These are phyloP conservation scores for Ibycter americanus DNA, from an alignment of 2,797 vertebrate genomes.

Conservation along the genomic window DNA sequence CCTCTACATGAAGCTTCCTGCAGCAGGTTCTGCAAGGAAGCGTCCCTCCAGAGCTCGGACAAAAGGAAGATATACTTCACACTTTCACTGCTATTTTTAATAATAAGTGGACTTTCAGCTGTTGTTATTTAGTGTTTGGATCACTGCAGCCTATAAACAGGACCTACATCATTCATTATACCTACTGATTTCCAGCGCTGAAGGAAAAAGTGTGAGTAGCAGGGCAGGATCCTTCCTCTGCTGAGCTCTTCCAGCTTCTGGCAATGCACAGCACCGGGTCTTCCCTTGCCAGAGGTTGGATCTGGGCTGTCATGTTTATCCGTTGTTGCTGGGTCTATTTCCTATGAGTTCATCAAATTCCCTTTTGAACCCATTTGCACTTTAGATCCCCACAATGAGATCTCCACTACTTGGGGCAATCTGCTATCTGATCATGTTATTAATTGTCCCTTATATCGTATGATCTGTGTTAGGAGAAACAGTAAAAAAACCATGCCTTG, in stretches of 20 bases:
- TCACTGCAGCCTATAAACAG: not conserved
- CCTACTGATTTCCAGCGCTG: not conserved
- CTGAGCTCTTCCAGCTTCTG: not conserved
- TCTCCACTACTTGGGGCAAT: not conserved
- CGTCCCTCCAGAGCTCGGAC: not conserved
- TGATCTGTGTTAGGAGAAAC: not conserved
- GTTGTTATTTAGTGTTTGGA: not conserved
- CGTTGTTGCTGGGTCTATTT: not conserved
- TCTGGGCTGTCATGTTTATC: not conserved
- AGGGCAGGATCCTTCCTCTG: not conserved
- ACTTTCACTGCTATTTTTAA: not conserved
- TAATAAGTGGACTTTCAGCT: not conserved
- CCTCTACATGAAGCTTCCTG: not conserved
- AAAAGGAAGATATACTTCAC: not conserved
- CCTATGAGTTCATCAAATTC: not conserved
- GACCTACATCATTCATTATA: not conserved
- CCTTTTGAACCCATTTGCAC: not conserved
- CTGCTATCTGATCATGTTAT: not conserved
- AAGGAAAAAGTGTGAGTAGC: not conserved
- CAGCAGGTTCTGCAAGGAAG: constrained; percentile 5
- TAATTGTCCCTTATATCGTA: not conserved
- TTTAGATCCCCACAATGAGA: not conserved
- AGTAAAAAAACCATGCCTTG: not conserved
- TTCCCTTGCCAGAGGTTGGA: not conserved
- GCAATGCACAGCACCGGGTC: not conserved